Percentiles rank a stretch among this genome's conserved stretches.
Conservation (phyloP, 2,888 invertebrate species). For the Neoaliturus tenellus region DNA sequence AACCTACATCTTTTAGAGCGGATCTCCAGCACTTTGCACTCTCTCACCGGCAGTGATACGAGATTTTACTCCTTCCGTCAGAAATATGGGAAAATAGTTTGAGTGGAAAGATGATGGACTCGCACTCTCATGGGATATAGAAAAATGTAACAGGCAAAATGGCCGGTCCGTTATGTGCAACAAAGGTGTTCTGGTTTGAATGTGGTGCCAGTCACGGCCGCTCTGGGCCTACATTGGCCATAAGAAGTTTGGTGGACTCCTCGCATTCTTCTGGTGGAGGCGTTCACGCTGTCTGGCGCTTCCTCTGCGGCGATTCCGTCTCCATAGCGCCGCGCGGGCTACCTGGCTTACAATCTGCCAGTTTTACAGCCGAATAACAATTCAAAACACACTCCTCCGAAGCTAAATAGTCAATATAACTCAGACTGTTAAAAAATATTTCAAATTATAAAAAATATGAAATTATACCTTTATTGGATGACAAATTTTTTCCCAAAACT, state of each 20-base stretch:
- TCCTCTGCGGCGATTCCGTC: too few species aligned
- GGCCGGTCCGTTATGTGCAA: background rate
- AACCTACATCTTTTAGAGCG: background rate
- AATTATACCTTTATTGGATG: too few species aligned
- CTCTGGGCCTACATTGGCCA: background rate
- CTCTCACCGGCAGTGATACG: background rate
- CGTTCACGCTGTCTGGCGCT: background rate
- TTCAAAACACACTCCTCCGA: too few species aligned
- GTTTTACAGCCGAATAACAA: too few species aligned
- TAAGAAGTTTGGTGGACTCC: background rate
- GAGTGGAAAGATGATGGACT: background rate
- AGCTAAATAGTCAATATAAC: too few species aligned
- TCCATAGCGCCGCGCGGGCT: too few species aligned
- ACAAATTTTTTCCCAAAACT: too few species aligned
- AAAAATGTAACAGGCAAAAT: background rate
- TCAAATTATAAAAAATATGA: too few species aligned
- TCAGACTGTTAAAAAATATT: too few species aligned
- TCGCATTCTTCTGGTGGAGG: background rate
- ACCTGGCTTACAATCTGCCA: too few species aligned
- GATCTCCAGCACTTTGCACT: background rate
- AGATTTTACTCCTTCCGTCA: background rate
- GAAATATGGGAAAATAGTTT: background rate
- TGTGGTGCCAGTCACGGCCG: background rate
- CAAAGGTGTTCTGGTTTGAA: conserved; percentile 14
- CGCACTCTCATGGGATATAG: background rate